A percentile compares a stretch with the other conserved stretches of the same genome.
These are phyloP conservation scores for Meles meles DNA, from an alignment of 2,113 vertebrate genomes.

Conservation along the genomic window DNA sequence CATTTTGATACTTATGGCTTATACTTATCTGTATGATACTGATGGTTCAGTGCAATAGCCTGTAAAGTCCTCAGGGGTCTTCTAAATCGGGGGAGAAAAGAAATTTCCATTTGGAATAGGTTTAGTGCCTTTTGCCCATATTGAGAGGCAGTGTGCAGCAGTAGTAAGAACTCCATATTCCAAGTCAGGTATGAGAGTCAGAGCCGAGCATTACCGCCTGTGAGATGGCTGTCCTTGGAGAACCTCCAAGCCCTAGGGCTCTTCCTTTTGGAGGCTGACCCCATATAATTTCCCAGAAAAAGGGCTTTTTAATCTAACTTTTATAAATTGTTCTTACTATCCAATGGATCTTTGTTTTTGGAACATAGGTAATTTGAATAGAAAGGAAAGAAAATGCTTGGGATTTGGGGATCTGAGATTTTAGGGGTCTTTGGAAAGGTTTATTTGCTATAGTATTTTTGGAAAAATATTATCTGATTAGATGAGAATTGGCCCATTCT, in stretches of 20 bases:
- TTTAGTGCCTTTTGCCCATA: neutral
- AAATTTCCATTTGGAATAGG: neutral
- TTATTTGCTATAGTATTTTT: neutral
- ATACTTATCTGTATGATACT: neutral
- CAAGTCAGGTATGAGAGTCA: neutral
- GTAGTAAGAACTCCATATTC: neutral
- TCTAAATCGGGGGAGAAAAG: neutral
- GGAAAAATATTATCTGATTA: neutral
- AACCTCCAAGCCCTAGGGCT: neutral
- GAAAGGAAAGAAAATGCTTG: constrained; percentile 7
- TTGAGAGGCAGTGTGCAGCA: neutral
- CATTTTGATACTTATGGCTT: neutral
- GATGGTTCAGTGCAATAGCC: neutral
- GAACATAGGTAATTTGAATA: neutral
- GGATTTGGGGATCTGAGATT: neutral
- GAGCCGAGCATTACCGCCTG: neutral
- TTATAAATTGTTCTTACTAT: neutral
- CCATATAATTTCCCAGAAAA: neutral
- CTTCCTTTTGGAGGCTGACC: neutral
- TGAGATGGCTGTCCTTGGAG: neutral
- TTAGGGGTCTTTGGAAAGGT: neutral
- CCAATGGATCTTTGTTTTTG: neutral
- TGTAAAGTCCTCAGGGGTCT: neutral
- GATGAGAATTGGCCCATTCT: neutral
- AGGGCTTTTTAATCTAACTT: neutral